A percentile compares a stretch with the other conserved stretches of the same genome.
phyloP scores from a whole-genome alignment of 2,113 vertebrate species.

The Tachysurus vachellii region DNA sequence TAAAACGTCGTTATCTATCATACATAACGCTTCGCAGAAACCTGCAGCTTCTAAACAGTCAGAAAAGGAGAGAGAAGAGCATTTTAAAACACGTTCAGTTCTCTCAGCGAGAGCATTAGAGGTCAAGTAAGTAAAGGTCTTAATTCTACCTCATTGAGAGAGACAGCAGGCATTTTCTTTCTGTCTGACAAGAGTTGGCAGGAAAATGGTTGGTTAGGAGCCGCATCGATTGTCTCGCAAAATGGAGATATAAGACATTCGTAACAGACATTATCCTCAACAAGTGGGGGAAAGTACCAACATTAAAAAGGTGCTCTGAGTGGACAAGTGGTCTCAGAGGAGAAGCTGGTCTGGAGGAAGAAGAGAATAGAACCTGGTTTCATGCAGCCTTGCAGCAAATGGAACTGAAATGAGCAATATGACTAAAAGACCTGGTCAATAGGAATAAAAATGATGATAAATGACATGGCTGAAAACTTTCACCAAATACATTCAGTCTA shows the following conservation, averaged over 20 bases:
- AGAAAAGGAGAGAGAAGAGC: neutral
- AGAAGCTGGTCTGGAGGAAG: slow-evolving; percentile 1
- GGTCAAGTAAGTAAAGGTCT: slow-evolving; percentile 33
- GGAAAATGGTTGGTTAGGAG: slow-evolving; percentile 26
- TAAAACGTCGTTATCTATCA: slow-evolving; percentile 2
- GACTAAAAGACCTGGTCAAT: slow-evolving; percentile 16
- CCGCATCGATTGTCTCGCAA: slow-evolving; percentile 19
- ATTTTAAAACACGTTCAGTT: neutral
- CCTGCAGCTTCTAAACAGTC: neutral
- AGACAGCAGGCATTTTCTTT: slow-evolving; percentile 7
- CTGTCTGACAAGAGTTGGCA: slow-evolving; percentile 8
- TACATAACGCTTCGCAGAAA: neutral
- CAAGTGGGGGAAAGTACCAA: neutral
- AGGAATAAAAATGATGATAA: neutral
- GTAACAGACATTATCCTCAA: slow-evolving; percentile 14
- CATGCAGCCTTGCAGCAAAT: neutral
- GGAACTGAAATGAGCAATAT: slow-evolving; percentile 23
- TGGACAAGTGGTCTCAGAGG: neutral
- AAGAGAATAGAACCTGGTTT: neutral
- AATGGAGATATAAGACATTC: slow-evolving; percentile 28
- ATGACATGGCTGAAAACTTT: neutral
- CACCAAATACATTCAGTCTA: neutral
- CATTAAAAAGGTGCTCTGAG: neutral
- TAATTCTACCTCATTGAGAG: slow-evolving; percentile 22
- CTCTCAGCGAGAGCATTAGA: slow-evolving; percentile 3